Evolutionary conservation across 2,888 invertebrate species (phyloP), one percentile per base, ranked within the genome.

Genomic region (Tridacna crocea): DNA sequence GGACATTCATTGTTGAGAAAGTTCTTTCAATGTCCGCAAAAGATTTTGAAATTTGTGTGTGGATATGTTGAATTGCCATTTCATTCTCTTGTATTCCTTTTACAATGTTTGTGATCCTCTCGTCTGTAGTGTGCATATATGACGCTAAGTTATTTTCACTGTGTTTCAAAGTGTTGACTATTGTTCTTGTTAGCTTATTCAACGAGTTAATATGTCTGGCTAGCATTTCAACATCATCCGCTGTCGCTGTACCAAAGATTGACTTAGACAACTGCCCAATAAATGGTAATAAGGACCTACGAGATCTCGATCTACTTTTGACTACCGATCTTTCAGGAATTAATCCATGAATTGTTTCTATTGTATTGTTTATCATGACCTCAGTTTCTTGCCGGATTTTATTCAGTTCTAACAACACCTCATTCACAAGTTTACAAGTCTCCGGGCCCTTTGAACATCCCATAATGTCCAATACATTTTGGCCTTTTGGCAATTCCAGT

Each of bases 211-310:
- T 36, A 70, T 72, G 72, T 27, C 55, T 36, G 27, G 80, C 80
- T 0, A 80, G 19, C 17, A 55, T 24, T 61, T 80, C 61, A 11
- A 75, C 80, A 63, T 80, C 80, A 24, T 63, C 55, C 26, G 46
- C 22, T 47, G 80, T 80, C 51, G 80, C 80, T 13, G 75, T 68
- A 8, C 79, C 79, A 26, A 79, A 79, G 2, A 79, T 17, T 22
- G 68, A 36, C 55, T 73, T 73, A 11, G 73, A 73, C 8, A 79
- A 17, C 10, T 47, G 13, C n/a, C 63, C 63, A 13, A 65, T 65
- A 26, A 65, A 65, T 26, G 63, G 63, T 12, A 65, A 26, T 12
- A 65, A 11, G 6, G 63, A 65, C 17, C 63, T 22, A 22, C 26
- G 6, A 12, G 8, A 27, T 27, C 63, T 65, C 11, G 11, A 13